phyloP scores from a whole-genome alignment of 2,888 invertebrate species.

The Cheilosia vulpina region DNA sequence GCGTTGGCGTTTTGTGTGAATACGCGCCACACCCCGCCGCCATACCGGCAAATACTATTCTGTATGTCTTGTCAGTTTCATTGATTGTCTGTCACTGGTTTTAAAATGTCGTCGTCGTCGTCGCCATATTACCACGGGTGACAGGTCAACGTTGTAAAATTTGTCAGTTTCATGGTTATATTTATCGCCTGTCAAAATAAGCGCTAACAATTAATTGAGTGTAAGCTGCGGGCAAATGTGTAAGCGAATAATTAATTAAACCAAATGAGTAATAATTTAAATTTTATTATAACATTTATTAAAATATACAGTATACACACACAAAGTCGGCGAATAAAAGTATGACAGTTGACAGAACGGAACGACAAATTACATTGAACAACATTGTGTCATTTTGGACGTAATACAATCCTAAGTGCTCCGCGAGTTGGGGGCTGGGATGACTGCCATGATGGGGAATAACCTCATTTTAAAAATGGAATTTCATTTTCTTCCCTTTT shows the following conservation, averaged over 20 bases:
- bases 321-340: not conserved
- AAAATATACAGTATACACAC: not conserved
- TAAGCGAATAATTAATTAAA: constrained; percentile 45
- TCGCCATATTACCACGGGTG: constrained; percentile 9
- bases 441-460: constrained; percentile 28
- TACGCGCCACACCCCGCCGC: not conserved
- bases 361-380: constrained; percentile 55
- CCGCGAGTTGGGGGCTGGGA: not conserved
- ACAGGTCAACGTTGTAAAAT: constrained; percentile 22
- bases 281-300: constrained; percentile 44
- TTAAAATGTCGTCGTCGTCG: constrained; percentile 20
- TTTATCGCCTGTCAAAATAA: constrained; percentile 51
- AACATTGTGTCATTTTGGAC: constrained; percentile 59
- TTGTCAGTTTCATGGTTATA: constrained; percentile 45
- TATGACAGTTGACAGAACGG: constrained; percentile 57
- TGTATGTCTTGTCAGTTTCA: constrained; percentile 59
- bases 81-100: constrained; percentile 64
- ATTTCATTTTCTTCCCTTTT: constrained; percentile 57
- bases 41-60: constrained; percentile 35
- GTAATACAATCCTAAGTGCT: constrained; percentile 51
- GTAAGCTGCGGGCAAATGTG: not conserved
- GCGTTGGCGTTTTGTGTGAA: constrained; percentile 40
- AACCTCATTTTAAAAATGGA: constrained; percentile 63
- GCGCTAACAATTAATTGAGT: constrained; percentile 54
- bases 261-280: constrained; percentile 51